phyloP scores from a whole-genome alignment of 2,888 invertebrate species.

The Rhagophthalmus giganteus region DNA sequence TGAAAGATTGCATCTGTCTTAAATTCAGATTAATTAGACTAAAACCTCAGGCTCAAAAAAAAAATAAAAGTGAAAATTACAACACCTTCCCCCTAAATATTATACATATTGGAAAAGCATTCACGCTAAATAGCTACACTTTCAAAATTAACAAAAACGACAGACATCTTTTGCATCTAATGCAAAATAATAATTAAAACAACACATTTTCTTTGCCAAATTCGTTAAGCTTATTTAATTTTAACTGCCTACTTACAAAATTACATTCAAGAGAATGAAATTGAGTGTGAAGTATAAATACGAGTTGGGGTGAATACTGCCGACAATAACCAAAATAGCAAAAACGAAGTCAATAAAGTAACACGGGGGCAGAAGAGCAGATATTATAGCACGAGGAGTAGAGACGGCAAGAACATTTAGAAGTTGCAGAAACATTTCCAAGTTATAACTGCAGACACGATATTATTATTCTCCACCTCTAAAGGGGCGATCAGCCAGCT shows the following conservation, averaged over 20 bases:
- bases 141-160: too few species aligned
- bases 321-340: conserved; percentile 19
- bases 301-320: conserved; percentile 19
- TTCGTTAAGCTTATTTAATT: conserved; percentile 11
- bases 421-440: conserved; percentile 6
- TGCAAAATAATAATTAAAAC: too few species aligned
- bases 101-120: too few species aligned
- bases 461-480: conserved; percentile 5
- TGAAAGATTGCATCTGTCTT: too few species aligned
- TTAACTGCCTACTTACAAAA: conserved; percentile 10
- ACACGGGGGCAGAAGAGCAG: conserved; percentile 9
- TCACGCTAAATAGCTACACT: too few species aligned
- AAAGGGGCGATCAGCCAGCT: conserved; percentile 46
- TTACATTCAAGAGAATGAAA: conserved; percentile 14
- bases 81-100: too few species aligned
- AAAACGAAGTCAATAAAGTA: conserved; percentile 19
- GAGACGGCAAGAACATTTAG: conserved; percentile 8
- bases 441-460: conserved; percentile 15
- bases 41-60: too few species aligned
- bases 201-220: too few species aligned
- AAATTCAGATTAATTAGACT: too few species aligned
- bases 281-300: conserved; percentile 18
- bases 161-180: too few species aligned
- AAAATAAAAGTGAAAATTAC: too few species aligned
- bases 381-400: conserved; percentile 9